These are phyloP conservation scores for Zygothrica quintamaculata DNA, from an alignment of 2,888 invertebrate genomes.

Conservation along the genomic window DNA sequence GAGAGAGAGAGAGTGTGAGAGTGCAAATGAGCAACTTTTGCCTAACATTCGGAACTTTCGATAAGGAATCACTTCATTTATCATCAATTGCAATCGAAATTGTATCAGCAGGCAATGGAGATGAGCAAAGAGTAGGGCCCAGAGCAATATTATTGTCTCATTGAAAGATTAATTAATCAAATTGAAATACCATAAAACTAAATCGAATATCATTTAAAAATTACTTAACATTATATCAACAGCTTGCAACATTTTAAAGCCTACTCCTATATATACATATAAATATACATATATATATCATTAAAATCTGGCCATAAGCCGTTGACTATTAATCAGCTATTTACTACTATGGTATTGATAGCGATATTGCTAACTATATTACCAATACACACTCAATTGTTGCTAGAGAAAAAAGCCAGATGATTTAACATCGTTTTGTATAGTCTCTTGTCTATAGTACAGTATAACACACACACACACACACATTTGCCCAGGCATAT, in stretches of 20 bases:
- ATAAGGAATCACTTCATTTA: conserved; percentile 58
- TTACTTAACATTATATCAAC: conserved; percentile 37
- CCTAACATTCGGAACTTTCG: conserved; percentile 28
- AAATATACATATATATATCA: conserved; percentile 29
- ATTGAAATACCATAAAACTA: conserved; percentile 23
- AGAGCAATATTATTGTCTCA: conserved; percentile 26
- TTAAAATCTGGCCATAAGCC: conserved; percentile 32
- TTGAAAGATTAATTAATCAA: conserved; percentile 59
- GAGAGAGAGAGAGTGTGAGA: conserved; percentile 3
- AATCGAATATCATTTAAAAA: conserved; percentile 38
- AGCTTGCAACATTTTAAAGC: too few species aligned
- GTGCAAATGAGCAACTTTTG: conserved; percentile 30
- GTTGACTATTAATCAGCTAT: conserved; percentile 67
- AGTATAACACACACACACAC: too few species aligned
- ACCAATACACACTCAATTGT: conserved; percentile 18
- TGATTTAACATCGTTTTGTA: conserved; percentile 27
- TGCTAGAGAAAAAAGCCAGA: conserved; percentile 35
- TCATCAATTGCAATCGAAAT: conserved; percentile 41
- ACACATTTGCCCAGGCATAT: background rate
- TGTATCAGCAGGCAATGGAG: conserved; percentile 4
- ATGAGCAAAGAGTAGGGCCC: conserved; percentile 1
- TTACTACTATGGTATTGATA: conserved; percentile 11
- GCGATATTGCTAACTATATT: conserved; percentile 8
- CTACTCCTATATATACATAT: too few species aligned
- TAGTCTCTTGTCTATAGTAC: background rate